Evolutionary conservation across 2,113 vertebrate species (phyloP), one percentile per base, ranked within the genome.

Genomic region (Centrocercus urophasianus): DNA sequence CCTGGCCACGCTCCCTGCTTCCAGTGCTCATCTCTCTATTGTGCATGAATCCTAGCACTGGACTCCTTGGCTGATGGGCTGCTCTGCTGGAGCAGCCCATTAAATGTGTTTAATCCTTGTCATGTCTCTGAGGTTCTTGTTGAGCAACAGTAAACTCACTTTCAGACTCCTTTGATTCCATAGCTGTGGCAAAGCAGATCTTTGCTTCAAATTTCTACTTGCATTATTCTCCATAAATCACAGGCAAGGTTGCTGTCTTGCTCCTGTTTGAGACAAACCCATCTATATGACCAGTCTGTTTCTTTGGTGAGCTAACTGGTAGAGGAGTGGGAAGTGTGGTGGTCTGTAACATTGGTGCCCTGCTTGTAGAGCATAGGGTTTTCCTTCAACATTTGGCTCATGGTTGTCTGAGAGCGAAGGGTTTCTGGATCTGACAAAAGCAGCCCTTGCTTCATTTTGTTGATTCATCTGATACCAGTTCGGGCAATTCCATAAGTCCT

Each of bases 371-470:
- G 48, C 3, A 7, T 11, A 14, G 18, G 15, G 6, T 79, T 3
- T 61, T 50, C 61, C 69, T 24, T 36, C 57, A 54, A 15, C 15
- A 18, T 1, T 0, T 1, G 2, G 2, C 36, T 28, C 72, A 43
- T 22, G 38, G 12, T 38, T 0, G 0, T 22, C 47, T 40, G 32
- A 30, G 36, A 61, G 19, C 0, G 0, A 17, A 36, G 75, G 43
- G 70, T 67, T 88, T 60, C 75, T 91, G 54, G 16, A 18, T 85
- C 69, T 88, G 52, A 38, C 30, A 59, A 45, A 93, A 74, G 25
- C 7, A 86, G 10, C 30, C 43, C n/a, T 13, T 66, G 65, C 16
- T 30, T 52, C 32, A 11, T 84, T 75, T 63, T 67, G 6, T 38
- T 72, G 14, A 9, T 75, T 38, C 71, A 34, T 59, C 72, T 71